These are phyloP conservation scores for Microtus richardsoni DNA, from an alignment of 2,113 vertebrate species.

Conservation along the genomic window DNA sequence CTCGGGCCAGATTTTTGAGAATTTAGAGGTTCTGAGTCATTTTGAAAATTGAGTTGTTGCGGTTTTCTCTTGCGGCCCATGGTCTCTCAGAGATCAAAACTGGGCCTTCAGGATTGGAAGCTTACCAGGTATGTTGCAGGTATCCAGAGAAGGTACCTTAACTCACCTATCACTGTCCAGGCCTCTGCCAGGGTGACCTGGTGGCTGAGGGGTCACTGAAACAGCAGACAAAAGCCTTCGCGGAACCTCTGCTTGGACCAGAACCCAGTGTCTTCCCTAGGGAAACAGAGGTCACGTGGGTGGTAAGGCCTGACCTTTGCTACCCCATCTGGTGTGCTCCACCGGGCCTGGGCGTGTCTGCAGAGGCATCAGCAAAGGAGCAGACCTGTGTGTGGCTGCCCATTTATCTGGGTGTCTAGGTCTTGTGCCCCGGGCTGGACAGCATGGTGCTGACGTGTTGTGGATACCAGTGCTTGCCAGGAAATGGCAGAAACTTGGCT, in stretches of 20 bases:
- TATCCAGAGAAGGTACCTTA: neutral
- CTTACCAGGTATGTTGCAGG: accelerated
- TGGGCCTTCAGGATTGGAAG: neutral
- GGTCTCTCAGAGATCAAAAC: neutral
- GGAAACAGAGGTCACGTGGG: neutral
- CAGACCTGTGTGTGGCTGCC: no score
- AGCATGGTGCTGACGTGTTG: neutral
- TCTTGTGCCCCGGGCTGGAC: neutral
- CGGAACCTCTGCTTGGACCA: no score
- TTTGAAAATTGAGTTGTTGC: neutral
- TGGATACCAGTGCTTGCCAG: neutral
- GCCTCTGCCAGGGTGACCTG: neutral
- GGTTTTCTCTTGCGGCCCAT: neutral
- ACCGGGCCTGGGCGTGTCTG: no score
- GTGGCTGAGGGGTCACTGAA: neutral
- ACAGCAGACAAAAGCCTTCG: neutral
- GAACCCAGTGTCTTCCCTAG: neutral
- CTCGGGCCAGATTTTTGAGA: neutral
- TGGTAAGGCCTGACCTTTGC: neutral
- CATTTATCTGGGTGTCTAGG: neutral
- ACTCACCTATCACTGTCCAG: no score
- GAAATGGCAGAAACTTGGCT: neutral
- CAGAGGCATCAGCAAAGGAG: neutral
- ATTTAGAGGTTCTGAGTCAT: neutral
- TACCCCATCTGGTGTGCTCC: neutral